These are phyloP conservation scores for Sphaeridia pumilis DNA, from an alignment of 2,888 invertebrate genomes.

Conservation along the genomic window DNA sequence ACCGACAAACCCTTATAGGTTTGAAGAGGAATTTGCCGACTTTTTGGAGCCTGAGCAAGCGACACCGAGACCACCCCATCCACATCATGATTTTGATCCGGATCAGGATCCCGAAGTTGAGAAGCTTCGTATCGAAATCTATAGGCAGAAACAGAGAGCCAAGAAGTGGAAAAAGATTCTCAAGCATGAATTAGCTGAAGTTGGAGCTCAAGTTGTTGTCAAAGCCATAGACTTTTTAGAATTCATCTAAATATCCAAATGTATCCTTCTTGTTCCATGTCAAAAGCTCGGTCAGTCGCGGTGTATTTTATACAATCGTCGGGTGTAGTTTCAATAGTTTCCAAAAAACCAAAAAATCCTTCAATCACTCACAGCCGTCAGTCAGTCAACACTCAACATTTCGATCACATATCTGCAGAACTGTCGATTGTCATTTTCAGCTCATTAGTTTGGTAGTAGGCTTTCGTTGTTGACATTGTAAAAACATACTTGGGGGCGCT, in stretches of 20 bases:
- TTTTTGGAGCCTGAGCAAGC: slow-evolving; percentile 13
- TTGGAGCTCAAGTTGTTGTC: slow-evolving; percentile 29
- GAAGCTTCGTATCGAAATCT: slow-evolving; percentile 33
- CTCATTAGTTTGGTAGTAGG: no score
- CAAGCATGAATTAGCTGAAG: slow-evolving; percentile 32
- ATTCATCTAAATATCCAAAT: slow-evolving; percentile 22
- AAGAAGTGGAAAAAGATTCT: slow-evolving; percentile 36
- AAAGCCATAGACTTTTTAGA: slow-evolving; percentile 34
- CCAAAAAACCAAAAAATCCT: no score
- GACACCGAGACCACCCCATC: slow-evolving; percentile 15
- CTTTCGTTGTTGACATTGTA: background rate
- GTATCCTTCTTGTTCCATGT: no score
- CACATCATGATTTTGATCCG: slow-evolving; percentile 33
- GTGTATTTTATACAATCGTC: no score
- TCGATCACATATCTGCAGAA: no score
- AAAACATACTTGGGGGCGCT: no score
- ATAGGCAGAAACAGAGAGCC: slow-evolving; percentile 27
- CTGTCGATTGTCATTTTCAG: slow-evolving; percentile 15
- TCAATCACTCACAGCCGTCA: no score
- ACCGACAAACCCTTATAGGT: no score
- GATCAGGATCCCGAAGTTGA: slow-evolving; percentile 35
- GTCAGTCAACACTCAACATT: no score
- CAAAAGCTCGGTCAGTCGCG: no score
- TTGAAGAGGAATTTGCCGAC: slow-evolving; percentile 14
- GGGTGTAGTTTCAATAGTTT: no score